Evolutionary conservation across 2,797 vertebrate genomes (phyloP), one percentile per base, ranked within the genome.

Genomic region (Sebastes reedi): DNA sequence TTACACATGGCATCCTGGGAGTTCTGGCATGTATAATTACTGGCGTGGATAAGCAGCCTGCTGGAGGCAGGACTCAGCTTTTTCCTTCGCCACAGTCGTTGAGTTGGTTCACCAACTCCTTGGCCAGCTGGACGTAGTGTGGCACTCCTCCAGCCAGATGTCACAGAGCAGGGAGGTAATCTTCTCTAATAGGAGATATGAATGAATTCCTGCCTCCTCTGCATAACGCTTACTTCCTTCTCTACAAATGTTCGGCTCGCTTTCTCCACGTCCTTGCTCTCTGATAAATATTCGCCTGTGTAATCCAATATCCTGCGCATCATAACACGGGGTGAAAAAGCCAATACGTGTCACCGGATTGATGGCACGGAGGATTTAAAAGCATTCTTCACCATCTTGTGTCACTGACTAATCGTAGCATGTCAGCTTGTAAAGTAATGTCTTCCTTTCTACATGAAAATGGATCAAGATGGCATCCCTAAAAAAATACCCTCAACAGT

Each of bases 1-100:
- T 95, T 95, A 92, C 93, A 93, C 92, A 88, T 88, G 91, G 90
- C 94, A 93, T 94, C 89, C 90, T 92, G 90, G 91, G 91, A 91
- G 86, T 87, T 88, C 81, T 93, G 92, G 91, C 92, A 91, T 92
- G 88, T 90, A 91, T 92, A 95, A 95, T 93, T 92, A 94, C 89
- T 92, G 90, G 85, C 78, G 69, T 87, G 80, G 86, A 88, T 86
- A 82, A 89, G 84, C 84, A 85, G 84, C 83, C 82, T 84, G 87
- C 89, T 88, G 87, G 88, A 92, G 88, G 91, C 90, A 87, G 86
- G 81, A 75, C 89, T 79, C 78, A 42, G 88, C n/a, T 87, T 92
- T 90, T 90, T 90, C 75, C 82, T 89, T 84, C n/a, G 52, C 85
- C 75, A 86, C 78, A 74, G 83, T 89, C 62, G 86, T 54, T 25